These are phyloP conservation scores for Linnaemya vulpina DNA, from an alignment of 2,888 invertebrate genomes.

Conservation along the genomic window DNA sequence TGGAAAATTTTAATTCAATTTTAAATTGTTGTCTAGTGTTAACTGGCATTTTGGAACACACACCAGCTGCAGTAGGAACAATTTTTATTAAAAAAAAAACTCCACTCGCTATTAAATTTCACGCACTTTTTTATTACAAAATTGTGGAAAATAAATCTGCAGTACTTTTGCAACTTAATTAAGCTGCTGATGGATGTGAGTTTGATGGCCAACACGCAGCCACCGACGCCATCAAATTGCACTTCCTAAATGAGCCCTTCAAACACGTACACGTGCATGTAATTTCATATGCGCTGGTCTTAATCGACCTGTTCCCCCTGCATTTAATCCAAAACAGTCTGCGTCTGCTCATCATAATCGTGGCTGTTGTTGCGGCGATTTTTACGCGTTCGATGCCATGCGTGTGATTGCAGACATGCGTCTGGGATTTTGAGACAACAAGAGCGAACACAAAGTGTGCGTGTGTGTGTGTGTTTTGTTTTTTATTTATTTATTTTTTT, in stretches of 20 bases:
- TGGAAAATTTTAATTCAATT: too few relatives aligned
- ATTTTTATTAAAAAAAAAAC: too few relatives aligned
- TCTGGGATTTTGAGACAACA: conserved; percentile 14
- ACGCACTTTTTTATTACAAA: too few relatives aligned
- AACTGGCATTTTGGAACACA: too few relatives aligned
- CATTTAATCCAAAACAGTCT: background rate
- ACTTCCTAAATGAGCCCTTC: conserved; percentile 6
- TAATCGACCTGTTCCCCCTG: too few relatives aligned
- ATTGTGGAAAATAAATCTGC: background rate
- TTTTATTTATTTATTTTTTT: conserved; percentile 16
- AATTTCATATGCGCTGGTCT: background rate
- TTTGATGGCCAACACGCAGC: conserved; percentile 48
- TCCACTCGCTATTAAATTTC: too few relatives aligned
- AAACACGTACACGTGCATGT: conserved; percentile 30
- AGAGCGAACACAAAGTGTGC: background rate
- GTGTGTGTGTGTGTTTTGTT: background rate
- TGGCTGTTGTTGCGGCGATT: background rate
- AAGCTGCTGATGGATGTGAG: background rate
- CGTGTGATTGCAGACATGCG: conserved; percentile 59
- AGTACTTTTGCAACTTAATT: too few relatives aligned
- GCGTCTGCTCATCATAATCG: background rate
- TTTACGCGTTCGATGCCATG: conserved; percentile 58
- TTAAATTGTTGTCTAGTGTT: too few relatives aligned
- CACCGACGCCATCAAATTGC: conserved; percentile 41
- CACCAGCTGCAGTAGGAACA: too few relatives aligned